Evolutionary conservation across 2,888 invertebrate species (phyloP).

Genomic region (Griposia aprilina): DNA sequence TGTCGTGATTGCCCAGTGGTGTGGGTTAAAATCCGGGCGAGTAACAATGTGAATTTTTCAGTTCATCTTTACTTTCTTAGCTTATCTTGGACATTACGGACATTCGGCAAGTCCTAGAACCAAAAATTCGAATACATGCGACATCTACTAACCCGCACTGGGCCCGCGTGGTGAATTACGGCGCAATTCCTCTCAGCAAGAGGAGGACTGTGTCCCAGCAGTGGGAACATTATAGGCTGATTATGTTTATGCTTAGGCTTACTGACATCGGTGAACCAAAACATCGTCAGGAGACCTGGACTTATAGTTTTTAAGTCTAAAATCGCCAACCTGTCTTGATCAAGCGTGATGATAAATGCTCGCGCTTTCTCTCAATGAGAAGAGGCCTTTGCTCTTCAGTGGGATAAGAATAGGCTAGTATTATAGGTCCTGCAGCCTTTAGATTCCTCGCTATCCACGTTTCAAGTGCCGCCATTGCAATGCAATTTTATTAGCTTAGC

Average conservation of each 20-base stretch:
- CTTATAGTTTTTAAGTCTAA: neutral
- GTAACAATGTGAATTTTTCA: neutral
- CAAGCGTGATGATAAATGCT: neutral
- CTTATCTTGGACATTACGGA: neutral
- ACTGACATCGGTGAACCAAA: neutral
- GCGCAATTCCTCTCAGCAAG: too few species aligned
- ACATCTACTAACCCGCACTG: too few species aligned
- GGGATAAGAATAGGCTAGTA: too few species aligned
- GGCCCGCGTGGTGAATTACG: too few species aligned
- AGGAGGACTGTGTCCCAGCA: too few species aligned
- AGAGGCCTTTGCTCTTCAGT: neutral
- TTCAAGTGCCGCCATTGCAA: slow-evolving; percentile 22
- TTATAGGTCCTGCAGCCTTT: too few species aligned
- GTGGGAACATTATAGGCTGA: too few species aligned
- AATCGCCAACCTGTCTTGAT: neutral
- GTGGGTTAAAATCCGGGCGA: neutral
- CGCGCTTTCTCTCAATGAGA: neutral
- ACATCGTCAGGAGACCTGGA: neutral
- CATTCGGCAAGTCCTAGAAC: too few species aligned
- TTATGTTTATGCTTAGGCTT: too few species aligned
- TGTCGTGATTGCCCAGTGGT: neutral
- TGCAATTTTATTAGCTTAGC: slow-evolving; percentile 39
- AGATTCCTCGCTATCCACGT: slow-evolving; percentile 2
- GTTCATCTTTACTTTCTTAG: neutral
- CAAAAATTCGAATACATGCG: too few species aligned